phyloP scores from a whole-genome alignment of 2,888 invertebrate genomes.

The Lamellibrachia columna region DNA sequence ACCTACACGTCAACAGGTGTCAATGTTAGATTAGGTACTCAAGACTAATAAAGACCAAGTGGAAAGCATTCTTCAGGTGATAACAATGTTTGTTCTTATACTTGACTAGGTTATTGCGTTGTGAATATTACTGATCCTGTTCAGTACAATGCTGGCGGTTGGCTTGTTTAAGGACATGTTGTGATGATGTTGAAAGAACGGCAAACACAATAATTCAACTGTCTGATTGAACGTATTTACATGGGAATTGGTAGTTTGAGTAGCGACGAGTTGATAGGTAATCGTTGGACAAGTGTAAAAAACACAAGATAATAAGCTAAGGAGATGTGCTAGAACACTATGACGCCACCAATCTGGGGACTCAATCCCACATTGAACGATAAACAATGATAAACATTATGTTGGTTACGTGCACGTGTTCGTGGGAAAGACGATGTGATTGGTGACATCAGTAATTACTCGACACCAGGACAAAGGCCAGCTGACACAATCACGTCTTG shows the following conservation, averaged over 20 bases:
- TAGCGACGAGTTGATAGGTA: neutral
- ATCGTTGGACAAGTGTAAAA: neutral
- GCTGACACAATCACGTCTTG: neutral
- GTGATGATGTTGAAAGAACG: no score
- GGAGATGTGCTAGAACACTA: neutral
- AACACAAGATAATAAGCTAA: neutral
- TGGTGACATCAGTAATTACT: neutral
- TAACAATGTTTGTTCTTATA: neutral
- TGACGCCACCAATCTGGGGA: neutral
- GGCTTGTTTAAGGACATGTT: neutral
- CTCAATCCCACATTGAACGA: neutral
- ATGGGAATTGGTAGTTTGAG: neutral
- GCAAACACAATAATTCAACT: neutral
- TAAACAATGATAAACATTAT: neutral
- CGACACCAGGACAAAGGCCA: neutral
- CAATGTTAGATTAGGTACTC: neutral
- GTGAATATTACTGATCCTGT: neutral
- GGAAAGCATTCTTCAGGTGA: no score
- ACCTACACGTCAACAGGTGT: slow-evolving; percentile 46
- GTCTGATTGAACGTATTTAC: neutral
- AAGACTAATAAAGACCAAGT: no score
- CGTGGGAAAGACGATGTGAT: neutral
- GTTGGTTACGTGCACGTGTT: neutral
- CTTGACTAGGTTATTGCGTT: neutral
- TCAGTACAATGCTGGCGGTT: neutral